Conservation (phyloP, 2,888 invertebrate species). For the Scaptomyza parva region DNA sequence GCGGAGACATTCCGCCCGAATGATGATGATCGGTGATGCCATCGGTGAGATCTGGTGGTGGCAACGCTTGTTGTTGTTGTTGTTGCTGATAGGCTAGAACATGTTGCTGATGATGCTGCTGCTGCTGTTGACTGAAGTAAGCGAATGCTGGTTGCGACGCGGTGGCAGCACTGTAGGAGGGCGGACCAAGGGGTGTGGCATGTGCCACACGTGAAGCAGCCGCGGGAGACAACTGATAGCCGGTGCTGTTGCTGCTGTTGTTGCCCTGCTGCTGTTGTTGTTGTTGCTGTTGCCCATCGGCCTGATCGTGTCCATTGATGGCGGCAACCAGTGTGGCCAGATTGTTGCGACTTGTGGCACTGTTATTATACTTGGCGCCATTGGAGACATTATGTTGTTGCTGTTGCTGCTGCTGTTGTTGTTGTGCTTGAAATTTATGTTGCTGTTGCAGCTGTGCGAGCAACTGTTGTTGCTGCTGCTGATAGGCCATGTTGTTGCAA, state of each 20-base stretch:
- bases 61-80: slow-evolving; percentile 49
- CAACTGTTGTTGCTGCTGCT: slow-evolving; percentile 74
- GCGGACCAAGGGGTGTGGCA: slow-evolving; percentile 68
- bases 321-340: slow-evolving; percentile 70
- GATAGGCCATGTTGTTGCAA: slow-evolving; percentile 66
- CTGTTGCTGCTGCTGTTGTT: slow-evolving; percentile 49
- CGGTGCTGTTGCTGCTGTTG: slow-evolving; percentile 30
- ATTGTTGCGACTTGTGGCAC: slow-evolving; percentile 73
- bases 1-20: slow-evolving; percentile 52
- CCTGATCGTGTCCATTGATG: slow-evolving; percentile 77
- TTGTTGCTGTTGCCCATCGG: slow-evolving; percentile 27
- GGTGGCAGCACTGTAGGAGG: slow-evolving; percentile 81
- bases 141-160: slow-evolving; percentile 72
- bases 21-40: slow-evolving; percentile 78
- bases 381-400: slow-evolving; percentile 72
- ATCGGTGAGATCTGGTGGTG: slow-evolving; percentile 76
- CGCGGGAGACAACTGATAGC: slow-evolving; percentile 81
- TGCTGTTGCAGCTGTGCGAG: slow-evolving; percentile 75
- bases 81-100: slow-evolving; percentile 48
- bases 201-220: slow-evolving; percentile 68
- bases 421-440: slow-evolving; percentile 71
- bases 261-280: background rate
- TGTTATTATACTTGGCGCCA: slow-evolving; percentile 64
- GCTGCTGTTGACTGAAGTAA: slow-evolving; percentile 58
- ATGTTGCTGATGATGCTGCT: slow-evolving; percentile 50